A percentile compares a stretch with the other conserved stretches of the same genome.
phyloP scores from a whole-genome alignment of 2,797 vertebrate genomes.

The Sebastes minor region DNA sequence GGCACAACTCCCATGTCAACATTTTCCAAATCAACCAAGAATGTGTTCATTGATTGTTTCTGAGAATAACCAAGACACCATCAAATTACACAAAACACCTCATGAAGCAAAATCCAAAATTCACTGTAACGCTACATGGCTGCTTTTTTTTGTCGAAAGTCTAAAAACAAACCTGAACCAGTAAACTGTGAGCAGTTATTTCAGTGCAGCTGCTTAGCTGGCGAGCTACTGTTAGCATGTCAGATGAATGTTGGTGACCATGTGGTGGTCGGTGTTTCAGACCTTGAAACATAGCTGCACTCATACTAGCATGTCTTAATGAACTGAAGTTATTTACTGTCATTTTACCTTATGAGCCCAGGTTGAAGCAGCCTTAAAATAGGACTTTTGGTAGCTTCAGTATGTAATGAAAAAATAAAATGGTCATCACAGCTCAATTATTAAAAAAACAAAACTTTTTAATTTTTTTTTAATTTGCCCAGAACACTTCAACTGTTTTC shows the following conservation, averaged over 20 bases:
- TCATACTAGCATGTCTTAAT: slow-evolving; percentile 73
- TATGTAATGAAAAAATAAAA: background rate
- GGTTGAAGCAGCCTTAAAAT: background rate
- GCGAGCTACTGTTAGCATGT: background rate
- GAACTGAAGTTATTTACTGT: slow-evolving; percentile 12
- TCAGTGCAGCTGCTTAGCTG: background rate
- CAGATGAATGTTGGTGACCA: background rate
- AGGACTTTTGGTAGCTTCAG: background rate
- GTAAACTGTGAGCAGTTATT: slow-evolving; percentile 4
- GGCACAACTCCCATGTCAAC: background rate
- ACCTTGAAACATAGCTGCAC: slow-evolving; percentile 34
- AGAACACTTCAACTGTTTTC: background rate
- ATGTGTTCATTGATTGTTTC: background rate
- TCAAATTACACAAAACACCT: background rate
- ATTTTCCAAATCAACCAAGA: slow-evolving; percentile 28
- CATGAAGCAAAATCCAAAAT: background rate
- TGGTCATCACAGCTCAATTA: background rate
- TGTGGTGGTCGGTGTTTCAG: background rate
- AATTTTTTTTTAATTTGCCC: background rate
- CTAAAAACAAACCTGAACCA: slow-evolving; percentile 32
- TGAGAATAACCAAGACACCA: background rate
- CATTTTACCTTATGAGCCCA: background rate
- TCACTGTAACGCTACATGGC: background rate
- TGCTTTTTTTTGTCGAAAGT: background rate
- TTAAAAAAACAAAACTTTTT: background rate